Conservation (phyloP, 2,797 vertebrate genomes). For the Sebastes miniatus region DNA sequence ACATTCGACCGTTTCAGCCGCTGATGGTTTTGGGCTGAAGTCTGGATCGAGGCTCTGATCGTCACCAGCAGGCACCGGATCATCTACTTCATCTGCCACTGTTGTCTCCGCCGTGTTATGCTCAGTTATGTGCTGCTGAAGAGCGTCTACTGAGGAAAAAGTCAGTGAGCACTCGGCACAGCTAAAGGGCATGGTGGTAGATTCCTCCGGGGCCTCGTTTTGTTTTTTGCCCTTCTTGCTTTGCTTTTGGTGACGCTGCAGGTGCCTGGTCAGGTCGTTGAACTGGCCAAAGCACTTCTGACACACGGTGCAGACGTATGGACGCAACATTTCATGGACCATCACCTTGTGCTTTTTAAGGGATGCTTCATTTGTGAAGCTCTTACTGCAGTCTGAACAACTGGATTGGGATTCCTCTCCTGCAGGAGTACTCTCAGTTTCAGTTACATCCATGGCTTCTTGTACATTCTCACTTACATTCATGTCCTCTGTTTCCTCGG, state of each 20-base stretch:
- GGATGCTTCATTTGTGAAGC: slow-evolving; percentile 39
- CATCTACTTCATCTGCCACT: neutral
- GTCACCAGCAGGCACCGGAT: neutral
- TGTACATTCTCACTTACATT: neutral
- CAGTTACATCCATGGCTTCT: slow-evolving; percentile 2
- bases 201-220: neutral
- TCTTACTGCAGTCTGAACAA: slow-evolving; percentile 60
- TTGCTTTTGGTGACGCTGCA: slow-evolving; percentile 48
- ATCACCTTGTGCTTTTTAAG: slow-evolving; percentile 57
- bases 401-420: slow-evolving; percentile 14
- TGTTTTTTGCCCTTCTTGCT: neutral
- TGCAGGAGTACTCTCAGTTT: neutral
- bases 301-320: slow-evolving; percentile 71
- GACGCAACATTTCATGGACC: slow-evolving; percentile 61
- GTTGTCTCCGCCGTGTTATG: slow-evolving; percentile 44
- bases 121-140: slow-evolving; percentile 69
- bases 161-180: slow-evolving; percentile 65
- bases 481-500: neutral
- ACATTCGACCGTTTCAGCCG: neutral
- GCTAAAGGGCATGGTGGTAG: slow-evolving; percentile 32
- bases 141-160: slow-evolving; percentile 65
- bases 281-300: slow-evolving; percentile 71
- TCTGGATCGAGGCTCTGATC: slow-evolving; percentile 33
- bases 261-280: slow-evolving; percentile 69
- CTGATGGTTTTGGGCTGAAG: neutral